These are phyloP conservation scores for Phanerotoma sp. DNA, from an alignment of 2,888 invertebrate genomes.

Conservation along the genomic window DNA sequence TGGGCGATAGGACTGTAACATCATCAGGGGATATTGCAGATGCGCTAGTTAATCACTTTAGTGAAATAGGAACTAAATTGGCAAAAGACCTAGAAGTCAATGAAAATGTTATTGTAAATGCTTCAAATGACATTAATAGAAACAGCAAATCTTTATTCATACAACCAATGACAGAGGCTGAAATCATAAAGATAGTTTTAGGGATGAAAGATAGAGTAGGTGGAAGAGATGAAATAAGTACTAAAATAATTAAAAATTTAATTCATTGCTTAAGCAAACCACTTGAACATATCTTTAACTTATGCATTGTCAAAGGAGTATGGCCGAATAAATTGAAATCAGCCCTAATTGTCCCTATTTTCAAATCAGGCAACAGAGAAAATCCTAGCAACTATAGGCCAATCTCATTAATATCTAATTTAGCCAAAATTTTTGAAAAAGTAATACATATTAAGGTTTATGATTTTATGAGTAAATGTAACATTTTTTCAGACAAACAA, in stretches of 20 bases:
- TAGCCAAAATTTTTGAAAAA: background rate
- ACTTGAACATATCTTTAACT: background rate
- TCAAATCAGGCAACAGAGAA: background rate
- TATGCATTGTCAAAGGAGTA: background rate
- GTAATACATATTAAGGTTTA: background rate
- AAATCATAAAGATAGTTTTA: background rate
- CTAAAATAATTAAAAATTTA: background rate
- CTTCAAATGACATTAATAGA: background rate
- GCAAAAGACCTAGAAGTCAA: background rate
- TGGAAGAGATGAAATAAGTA: background rate
- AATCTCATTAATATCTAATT: background rate
- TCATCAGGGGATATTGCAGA: background rate
- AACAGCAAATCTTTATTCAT: background rate
- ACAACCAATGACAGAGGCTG: background rate
- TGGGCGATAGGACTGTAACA: background rate
- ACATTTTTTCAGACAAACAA: slow-evolving; percentile 3
- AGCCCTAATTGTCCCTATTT: background rate
- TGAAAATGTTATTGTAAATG: background rate
- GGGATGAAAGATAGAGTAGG: slow-evolving; percentile 5
- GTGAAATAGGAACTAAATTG: slow-evolving; percentile 1
- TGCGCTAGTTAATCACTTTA: background rate
- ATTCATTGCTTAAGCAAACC: background rate
- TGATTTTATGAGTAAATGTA: background rate
- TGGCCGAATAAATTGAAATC: background rate
- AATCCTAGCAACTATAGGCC: background rate